phyloP scores from a whole-genome alignment of 2,797 vertebrate genomes.

The Holocentrus rufus region DNA sequence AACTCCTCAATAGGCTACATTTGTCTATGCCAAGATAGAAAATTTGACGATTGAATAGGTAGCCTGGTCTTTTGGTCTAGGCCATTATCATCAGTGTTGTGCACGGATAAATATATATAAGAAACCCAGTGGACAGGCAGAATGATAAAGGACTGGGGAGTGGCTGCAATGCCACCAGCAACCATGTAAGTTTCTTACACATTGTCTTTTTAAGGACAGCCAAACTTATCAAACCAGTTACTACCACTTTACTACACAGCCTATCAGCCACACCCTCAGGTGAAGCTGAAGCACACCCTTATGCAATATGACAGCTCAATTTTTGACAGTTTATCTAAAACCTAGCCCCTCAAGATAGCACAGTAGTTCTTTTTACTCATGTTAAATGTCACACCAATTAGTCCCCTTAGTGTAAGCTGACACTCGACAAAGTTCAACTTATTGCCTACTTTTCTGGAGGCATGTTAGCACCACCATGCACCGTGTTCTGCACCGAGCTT shows the following conservation, averaged over 20 bases:
- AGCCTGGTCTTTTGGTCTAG: too few relatives aligned
- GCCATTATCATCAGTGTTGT: too few relatives aligned
- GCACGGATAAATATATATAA: too few relatives aligned
- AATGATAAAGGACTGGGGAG: background rate
- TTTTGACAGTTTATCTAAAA: background rate
- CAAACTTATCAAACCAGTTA: conserved; percentile 71
- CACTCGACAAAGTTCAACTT: background rate
- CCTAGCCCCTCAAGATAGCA: background rate
- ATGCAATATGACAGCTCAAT: background rate
- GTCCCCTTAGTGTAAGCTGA: too few relatives aligned
- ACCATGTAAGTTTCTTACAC: conserved; percentile 17
- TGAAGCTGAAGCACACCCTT: conserved; percentile 24
- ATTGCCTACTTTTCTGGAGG: background rate
- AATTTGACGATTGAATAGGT: too few relatives aligned
- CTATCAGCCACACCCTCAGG: conserved; percentile 63
- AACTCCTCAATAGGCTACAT: background rate
- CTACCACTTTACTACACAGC: conserved; percentile 50
- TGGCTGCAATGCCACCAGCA: conserved; percentile 30
- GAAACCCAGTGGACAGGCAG: background rate
- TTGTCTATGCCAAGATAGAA: background rate
- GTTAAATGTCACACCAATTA: background rate
- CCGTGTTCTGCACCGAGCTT: background rate
- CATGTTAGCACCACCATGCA: background rate
- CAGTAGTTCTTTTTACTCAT: background rate
- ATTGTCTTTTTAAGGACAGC: conserved; percentile 28